Base-by-base conservation (phyloP, 2,113 vertebrate species). In the Origma solitaria region DNA sequence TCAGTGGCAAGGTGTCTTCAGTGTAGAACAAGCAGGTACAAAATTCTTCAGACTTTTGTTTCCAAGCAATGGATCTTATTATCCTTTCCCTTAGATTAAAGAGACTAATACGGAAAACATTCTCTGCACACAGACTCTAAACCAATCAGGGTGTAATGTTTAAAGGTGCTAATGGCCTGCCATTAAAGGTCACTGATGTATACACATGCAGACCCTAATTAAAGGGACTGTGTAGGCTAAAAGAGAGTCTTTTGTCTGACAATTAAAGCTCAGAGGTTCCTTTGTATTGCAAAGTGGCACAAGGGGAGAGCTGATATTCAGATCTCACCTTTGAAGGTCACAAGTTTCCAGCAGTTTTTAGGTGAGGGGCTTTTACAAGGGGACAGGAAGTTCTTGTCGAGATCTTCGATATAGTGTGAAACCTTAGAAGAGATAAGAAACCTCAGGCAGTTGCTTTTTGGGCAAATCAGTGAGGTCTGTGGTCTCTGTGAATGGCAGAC, bases 161-260 rank as follows among this genome's bases (percentile, higher is more conserved):
- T 86, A 78, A 95, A 96, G 93, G 93, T 94, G 88, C 85, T 97
- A 96, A 96, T 94, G 88, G 82, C 60, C 90, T 95, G 93, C 90
- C 69, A 90, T 96, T 96, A 95, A 95, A 96, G 90, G 92, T 96
- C 93, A 96, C 82, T 91, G 85, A 78, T 93, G 94, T 95, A 83
- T 95, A 95, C 82, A 83, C 86, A 81, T 27, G 76, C 82, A 86
- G 90, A 81, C 88, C 90, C 88, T 88, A 92, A 95, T 95, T 96
- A 97, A 94, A 92, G 82, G 54, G 64, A 38, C 77, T 75, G n/a
- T 49, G 69, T 88, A 85, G 58, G 82, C 79, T 95, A 88, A 95
- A 89, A 42, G 64, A 75, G 60, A 65, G 82, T 95, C 93, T 88
- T 96, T 95, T 96, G 94, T 96, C 82, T 80, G 90, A 73, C 94